Evolutionary conservation across 2,797 vertebrate species (phyloP), one percentile per base, ranked within the genome.

Genomic region (Pogonophryne albipinna): DNA sequence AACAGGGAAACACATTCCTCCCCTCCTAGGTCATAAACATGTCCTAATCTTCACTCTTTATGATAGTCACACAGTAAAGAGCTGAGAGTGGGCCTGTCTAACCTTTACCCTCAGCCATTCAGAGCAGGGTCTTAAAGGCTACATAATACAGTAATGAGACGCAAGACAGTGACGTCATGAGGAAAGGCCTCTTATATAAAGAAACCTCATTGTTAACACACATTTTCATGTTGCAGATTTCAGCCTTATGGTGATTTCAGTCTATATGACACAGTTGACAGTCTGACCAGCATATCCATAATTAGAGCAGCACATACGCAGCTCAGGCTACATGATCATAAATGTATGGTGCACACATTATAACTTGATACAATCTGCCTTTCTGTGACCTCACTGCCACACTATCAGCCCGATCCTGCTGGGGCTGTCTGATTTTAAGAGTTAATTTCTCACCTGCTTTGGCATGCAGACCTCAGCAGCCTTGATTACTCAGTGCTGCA

Each of bases 21-120:
- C 62, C 61, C 44, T 80, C 42, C 62, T 81, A 75, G 80, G 63
- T 73, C 78, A 74, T 87, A 88, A 91, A 90, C 81, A 71, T 73
- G 67, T 79, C 76, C 53, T 11, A n/a, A 11, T 86, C 64, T 57
- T 70, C 59, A 47, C 50, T 78, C 65, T 84, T 83, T 56, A 83
- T 50, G 55, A 64, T 16, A 31, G 66, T 63, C 11, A n/a, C 42
- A 69, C 17, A 42, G 53, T 69, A 66, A 42, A 65, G 31, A 72
- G 62, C 50, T 53, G 47, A 69, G 41, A 60, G 52, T 50, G 19
- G 62, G 59, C 17, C 61, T 60, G 66, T 66, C 52, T 79, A 42
- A 70, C 72, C 78, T 85, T 80, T 89, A 58, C 10, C 66, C 68
- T 66, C 27, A 52, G 49, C 34, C 61, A 71, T 59, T 84, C 53